Base-by-base conservation (phyloP, 2,113 vertebrate species). In the Erpornis zantholeuca region DNA sequence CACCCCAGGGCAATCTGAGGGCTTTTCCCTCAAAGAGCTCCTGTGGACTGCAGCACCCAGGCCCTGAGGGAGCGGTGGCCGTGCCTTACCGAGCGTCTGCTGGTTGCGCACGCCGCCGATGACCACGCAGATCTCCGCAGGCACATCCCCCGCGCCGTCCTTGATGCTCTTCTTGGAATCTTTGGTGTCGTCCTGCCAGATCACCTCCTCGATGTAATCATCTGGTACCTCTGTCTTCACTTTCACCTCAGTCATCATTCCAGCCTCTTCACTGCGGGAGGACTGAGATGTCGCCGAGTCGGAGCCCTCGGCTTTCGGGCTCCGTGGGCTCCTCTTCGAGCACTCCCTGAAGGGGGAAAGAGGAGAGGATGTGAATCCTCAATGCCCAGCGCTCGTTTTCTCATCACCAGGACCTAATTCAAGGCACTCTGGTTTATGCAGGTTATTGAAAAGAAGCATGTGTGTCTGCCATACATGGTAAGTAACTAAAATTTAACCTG, bases 91-190 rank as follows among this genome's bases (percentile, higher is more conserved):
- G 21, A 99, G 99, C 5, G 98, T 98, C 98, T 99, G 99, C 96
- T 99, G 98, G 97, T 98, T 99, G 92, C 99, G 98, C 72, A 99
- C 98, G 8, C 98, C 99, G 0, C 99, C 99, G 15, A 99, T 99
- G 87, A 99, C 99, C 95, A 99, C 99, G 10, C 99, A 99, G 98
- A 99, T 99, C 97, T 99, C 99, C 0, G 99, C 99, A 0, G 99
- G 99, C 78, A 98, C 97, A 1, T 98, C 98, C 29, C 97, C 97
- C 0, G 98, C 88, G 9, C 98, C 98, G 0, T 98, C 98, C 88
- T 99, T 99, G 35, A 98, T 98, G 2, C 95, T 99, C 96, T 98
- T 98, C 98, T 99, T 97, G 84, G 97, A 95, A 84, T 98, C 98
- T 98, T 98, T 98, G 97, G 98, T 94, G 79, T 98, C 98, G 1